These are phyloP conservation scores for Nesidiocoris tenuis DNA, from an alignment of 2,888 invertebrate species.

Conservation along the genomic window DNA sequence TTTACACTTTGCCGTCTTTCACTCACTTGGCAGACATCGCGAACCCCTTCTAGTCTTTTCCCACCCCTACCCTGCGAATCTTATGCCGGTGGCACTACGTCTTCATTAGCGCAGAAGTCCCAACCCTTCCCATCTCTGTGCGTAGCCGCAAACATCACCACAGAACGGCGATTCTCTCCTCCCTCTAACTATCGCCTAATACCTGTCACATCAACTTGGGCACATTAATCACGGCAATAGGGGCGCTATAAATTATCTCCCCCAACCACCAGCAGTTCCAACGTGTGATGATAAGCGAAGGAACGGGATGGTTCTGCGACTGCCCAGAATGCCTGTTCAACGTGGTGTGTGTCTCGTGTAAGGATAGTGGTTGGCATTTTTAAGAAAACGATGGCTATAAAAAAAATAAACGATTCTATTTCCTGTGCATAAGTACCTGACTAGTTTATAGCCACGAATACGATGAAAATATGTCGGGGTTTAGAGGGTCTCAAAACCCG, in stretches of 20 bases:
- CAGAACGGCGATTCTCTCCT: not conserved
- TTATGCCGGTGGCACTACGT: conserved; percentile 18
- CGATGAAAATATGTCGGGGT: no score
- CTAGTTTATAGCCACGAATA: no score
- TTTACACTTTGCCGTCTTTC: not conserved
- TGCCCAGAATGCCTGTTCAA: no score
- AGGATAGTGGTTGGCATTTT: no score
- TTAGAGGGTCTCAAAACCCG: no score
- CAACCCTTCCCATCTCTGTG: not conserved
- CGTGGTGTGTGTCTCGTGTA: no score
- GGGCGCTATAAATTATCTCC: conserved; percentile 31
- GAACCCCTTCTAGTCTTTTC: not conserved
- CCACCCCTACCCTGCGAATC: not conserved
- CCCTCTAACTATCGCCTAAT: conserved; percentile 41
- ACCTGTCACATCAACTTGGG: conserved; percentile 38
- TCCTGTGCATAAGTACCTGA: no score
- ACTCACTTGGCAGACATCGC: not conserved
- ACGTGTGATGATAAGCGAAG: not conserved
- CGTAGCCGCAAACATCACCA: not conserved
- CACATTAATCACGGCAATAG: conserved; percentile 36
- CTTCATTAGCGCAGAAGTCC: conserved; percentile 28
- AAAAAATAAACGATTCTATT: no score
- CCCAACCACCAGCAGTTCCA: not conserved
- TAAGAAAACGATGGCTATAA: no score
- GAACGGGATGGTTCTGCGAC: no score